Percentiles rank a stretch among this genome's conserved stretches.
Evolutionary conservation across 1,140 invertebrate species (phyloP).

Genomic region (Diabrotica virgifera): DNA sequence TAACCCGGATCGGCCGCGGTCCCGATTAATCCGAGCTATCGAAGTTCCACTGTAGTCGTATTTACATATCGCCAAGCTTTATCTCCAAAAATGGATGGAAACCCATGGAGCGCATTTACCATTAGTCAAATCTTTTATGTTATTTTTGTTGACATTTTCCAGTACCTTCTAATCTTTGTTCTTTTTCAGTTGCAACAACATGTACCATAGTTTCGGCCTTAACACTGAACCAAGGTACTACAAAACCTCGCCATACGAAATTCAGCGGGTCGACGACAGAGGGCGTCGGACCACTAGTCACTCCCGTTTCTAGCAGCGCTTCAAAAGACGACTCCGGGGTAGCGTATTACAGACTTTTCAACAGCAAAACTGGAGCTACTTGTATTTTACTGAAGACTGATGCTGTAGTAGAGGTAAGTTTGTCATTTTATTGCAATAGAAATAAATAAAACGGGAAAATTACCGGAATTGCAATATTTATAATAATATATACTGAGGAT

Average conservation of each 20-base stretch:
- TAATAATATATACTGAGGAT: no score
- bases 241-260: constrained; percentile 39
- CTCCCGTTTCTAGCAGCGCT: constrained; percentile 23
- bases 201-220: constrained; percentile 29
- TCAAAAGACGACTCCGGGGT: constrained; percentile 33
- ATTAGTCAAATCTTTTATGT: no score
- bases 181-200: constrained; percentile 22
- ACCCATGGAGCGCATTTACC: no score
- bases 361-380: constrained; percentile 39
- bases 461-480: no score
- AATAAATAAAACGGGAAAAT: not conserved
- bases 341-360: constrained; percentile 38
- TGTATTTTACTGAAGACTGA: constrained; percentile 47
- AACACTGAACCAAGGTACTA: constrained; percentile 36
- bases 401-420: constrained; percentile 44
- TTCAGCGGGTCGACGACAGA: constrained; percentile 32
- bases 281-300: constrained; percentile 27
- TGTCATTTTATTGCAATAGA: not conserved
- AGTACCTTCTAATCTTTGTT: no score
- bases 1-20: no score
- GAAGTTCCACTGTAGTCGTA: no score
- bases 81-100: no score
- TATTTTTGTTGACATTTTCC: no score
- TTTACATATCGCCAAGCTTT: no score
- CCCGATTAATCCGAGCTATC: no score